Evolutionary conservation across 2,888 invertebrate genomes (phyloP), one percentile per base, ranked within the genome.

Genomic region (Eugnorisma glareosa): DNA sequence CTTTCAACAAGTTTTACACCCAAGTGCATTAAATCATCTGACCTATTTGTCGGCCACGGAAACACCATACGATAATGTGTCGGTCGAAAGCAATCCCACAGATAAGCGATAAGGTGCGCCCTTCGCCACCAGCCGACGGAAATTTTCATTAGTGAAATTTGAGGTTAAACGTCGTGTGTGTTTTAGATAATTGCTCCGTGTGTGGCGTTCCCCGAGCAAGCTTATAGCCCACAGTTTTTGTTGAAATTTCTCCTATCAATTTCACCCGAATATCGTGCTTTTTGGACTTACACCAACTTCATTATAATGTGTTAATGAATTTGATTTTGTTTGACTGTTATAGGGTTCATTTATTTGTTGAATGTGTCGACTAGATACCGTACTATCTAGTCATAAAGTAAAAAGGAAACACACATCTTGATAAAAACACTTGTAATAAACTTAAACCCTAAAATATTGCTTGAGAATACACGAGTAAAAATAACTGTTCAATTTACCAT

Each of bases 71-170:
- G 88, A 93, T 96, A 95, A 95, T 96, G 94, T 87, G 85, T 93
- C 92, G 86, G 88, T 89, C 90, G 89, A 92, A 93, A 92, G 93
- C 95, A 94, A 95, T 94, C 94, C 92, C 89, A 80, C 91, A 93
- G 95, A 96, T 95, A 94, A 89, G 86, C 93, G 96, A 96, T 95
- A 96, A 95, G 96, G 95, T 94, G 95, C 94, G 92, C 94, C 96
- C 93, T 85, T 79, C 90, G 85, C 89, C 86, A 69, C 82, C 87
- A 85, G 84, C 71, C 90, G 91, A 93, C 93, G 93, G 93, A 93
- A 95, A 95, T 95, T 94, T 96, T 96, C 96, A 96, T 96, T 96
- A 96, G 95, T 93, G 90, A 94, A 94, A 94, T 95, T 95, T 93
- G 94, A 95, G 95, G 95, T 94, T 94, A 95, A 94, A 94, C 92